phyloP scores from a whole-genome alignment of 2,888 invertebrate species.

The Odontocerum albicorne region DNA sequence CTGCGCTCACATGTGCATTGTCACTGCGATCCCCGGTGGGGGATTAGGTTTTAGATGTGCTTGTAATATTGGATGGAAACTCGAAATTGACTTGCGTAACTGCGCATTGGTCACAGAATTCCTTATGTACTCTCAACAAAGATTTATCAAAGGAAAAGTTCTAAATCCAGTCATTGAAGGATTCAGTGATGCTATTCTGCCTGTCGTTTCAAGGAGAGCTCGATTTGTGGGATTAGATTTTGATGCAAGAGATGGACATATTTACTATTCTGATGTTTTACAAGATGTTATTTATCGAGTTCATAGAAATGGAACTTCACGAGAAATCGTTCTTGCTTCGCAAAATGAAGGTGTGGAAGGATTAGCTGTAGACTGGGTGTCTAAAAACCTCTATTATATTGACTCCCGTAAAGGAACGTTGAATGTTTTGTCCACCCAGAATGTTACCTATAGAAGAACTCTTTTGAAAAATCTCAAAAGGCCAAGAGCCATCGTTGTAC shows the following conservation, averaged over 20 bases:
- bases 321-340: conserved; percentile 89
- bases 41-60: conserved; percentile 88
- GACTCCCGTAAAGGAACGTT: conserved; percentile 92
- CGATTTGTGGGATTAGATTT: conserved; percentile 95
- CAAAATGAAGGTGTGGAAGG: conserved; percentile 98
- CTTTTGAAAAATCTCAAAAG: conserved; percentile 85
- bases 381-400: conserved; percentile 93
- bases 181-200: conserved; percentile 93
- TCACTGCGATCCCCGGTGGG: conserved; percentile 73
- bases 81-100: conserved; percentile 72
- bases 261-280: conserved; percentile 97
- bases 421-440: conserved; percentile 87
- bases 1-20: conserved; percentile 93
- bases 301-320: conserved; percentile 74
- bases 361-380: conserved; percentile 93
- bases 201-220: conserved; percentile 88
- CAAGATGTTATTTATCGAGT: conserved; percentile 92
- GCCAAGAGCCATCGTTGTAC: conserved; percentile 94
- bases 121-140: conserved; percentile 92
- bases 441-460: conserved; percentile 81
- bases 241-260: conserved; percentile 85
- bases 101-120: conserved; percentile 86
- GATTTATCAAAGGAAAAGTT: conserved; percentile 93
- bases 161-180: conserved; percentile 85
- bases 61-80: conserved; percentile 83